Conservation (phyloP, 2,113 vertebrate genomes). For the Scortum barcoo region DNA sequence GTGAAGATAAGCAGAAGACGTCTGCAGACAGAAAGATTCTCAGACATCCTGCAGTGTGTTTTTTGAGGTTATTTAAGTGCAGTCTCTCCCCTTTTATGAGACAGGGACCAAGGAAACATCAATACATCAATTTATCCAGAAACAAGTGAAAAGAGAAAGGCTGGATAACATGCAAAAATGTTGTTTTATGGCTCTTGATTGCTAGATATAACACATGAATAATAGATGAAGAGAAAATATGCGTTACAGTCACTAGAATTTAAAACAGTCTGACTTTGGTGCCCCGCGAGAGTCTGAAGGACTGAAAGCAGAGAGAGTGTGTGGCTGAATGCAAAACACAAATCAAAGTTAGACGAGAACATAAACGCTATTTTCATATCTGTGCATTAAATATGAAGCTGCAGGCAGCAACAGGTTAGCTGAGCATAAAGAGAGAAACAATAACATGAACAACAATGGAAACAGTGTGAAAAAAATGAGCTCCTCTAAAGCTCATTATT, state of each 20-base stretch:
- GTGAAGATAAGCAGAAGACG: too few relatives aligned
- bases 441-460: background rate
- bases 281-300: too few relatives aligned
- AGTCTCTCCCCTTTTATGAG: background rate
- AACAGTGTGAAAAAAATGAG: too few relatives aligned
- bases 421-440: background rate
- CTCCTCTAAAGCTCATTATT: too few relatives aligned
- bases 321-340: background rate
- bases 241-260: background rate
- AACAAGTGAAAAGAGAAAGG: background rate
- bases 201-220: background rate
- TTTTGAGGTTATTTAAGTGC: background rate
- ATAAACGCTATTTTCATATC: background rate
- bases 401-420: background rate
- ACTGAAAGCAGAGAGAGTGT: background rate
- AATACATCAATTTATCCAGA: background rate
- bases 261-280: too few relatives aligned
- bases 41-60: background rate
- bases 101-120: background rate
- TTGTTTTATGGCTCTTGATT: background rate
- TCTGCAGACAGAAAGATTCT: background rate
- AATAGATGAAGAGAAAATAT: background rate
- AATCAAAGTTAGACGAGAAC: background rate
- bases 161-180: background rate
- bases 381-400: background rate